phyloP scores from a whole-genome alignment of 2,888 invertebrate species.

The Pollenia angustigena region DNA sequence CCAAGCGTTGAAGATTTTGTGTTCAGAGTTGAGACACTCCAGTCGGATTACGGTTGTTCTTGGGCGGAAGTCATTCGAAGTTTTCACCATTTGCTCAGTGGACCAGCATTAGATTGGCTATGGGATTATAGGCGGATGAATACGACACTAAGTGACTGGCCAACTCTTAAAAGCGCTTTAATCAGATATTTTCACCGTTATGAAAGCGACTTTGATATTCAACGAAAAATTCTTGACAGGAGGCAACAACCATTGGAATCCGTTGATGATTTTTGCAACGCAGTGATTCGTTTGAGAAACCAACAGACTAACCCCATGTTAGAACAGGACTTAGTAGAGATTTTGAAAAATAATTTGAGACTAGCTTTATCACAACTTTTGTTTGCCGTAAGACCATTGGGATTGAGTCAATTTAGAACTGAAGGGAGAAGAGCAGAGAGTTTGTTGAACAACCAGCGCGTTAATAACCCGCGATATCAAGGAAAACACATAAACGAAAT shows the following conservation, averaged over 20 bases:
- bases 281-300: slow-evolving; percentile 7
- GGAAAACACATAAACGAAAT: not conserved
- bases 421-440: slow-evolving; percentile 24
- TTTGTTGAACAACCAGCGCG: slow-evolving; percentile 1
- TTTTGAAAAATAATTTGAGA: slow-evolving; percentile 17
- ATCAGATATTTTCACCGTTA: not conserved
- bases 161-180: not conserved
- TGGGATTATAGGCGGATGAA: slow-evolving; percentile 25
- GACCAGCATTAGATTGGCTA: slow-evolving; percentile 1
- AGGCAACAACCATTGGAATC: not conserved
- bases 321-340: slow-evolving; percentile 22
- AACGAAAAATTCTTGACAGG: slow-evolving; percentile 13
- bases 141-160: not conserved
- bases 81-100: slow-evolving; percentile 2
- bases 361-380: not conserved
- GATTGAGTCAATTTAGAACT: slow-evolving; percentile 2
- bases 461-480: not conserved
- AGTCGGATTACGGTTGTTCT: not conserved
- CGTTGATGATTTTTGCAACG: not conserved
- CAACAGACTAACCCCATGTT: slow-evolving; percentile 4
- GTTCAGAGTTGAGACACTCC: slow-evolving; percentile 17
- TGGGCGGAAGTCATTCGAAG: slow-evolving; percentile 4
- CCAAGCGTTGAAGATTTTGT: slow-evolving; percentile 21
- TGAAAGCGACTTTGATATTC: slow-evolving; percentile 1
- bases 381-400: slow-evolving; percentile 6